phyloP scores from a whole-genome alignment of 2,888 invertebrate species.

The Diadegma fenestrale region DNA sequence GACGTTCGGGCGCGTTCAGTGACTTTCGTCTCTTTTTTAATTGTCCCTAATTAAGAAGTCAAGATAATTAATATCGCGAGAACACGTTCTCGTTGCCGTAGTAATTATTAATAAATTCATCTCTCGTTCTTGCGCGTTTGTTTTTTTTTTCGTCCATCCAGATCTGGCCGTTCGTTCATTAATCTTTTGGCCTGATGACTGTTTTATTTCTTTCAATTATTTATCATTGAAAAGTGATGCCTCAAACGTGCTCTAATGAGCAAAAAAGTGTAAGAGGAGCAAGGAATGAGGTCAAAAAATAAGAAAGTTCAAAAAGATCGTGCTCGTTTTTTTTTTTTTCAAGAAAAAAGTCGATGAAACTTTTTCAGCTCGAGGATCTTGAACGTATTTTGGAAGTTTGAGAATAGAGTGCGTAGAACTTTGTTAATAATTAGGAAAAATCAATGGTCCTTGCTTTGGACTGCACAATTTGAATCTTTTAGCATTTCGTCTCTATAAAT shows the following conservation, averaged over 20 bases:
- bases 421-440: neutral
- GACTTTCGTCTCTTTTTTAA: constrained; percentile 55
- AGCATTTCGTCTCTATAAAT: too few species aligned
- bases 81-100: constrained; percentile 9
- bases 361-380: neutral
- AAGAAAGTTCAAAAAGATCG: neutral
- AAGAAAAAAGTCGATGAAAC: neutral
- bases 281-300: neutral
- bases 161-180: constrained; percentile 5
- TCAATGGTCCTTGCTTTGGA: neutral
- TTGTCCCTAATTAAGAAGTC: constrained; percentile 71
- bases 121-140: neutral
- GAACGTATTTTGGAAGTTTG: neutral
- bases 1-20: neutral
- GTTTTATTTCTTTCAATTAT: constrained; percentile 18
- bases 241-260: constrained; percentile 5
- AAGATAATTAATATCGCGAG: constrained; percentile 64
- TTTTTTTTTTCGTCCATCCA: neutral
- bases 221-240: constrained; percentile 27
- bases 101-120: constrained; percentile 39
- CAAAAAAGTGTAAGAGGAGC: neutral
- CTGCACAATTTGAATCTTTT: neutral
- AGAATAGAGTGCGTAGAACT: too few species aligned
- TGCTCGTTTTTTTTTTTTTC: too few species aligned
- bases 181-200: constrained; percentile 25